Evolutionary conservation across 2,888 invertebrate genomes (phyloP), one percentile per base, ranked within the genome.

Genomic region (Ganaspis brasiliensis): DNA sequence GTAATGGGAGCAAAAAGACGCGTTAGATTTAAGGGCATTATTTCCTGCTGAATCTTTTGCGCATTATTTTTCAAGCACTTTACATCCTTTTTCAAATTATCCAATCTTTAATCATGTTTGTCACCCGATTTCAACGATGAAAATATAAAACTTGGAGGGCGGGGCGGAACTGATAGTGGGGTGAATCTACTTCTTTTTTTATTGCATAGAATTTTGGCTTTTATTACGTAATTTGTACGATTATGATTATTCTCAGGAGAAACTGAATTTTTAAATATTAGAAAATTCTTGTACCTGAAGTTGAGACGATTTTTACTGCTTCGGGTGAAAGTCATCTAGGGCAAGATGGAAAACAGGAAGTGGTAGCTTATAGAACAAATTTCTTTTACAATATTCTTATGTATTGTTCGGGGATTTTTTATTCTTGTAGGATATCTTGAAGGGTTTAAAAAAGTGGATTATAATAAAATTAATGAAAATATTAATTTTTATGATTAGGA

Each of bases 101-200:
- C 6, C 6, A 31, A 31, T 31, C 3, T 4, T 31, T 4, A 31
- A 4, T 31, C 31, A 31, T 31, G 2, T 31, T 31, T 31, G 31
- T 31, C 31, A 6, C 6, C 6, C 3, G 31, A 31, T 31, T 31
- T 31, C 6, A 2, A 26, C 1, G 31, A n/a, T n/a, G 31, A 1
- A 14, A 56, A 14, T 63, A 14, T 10, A 19, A 14, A 63, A 21
- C 37, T 35, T 37, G 19, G 40, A 67, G 67, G 67, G 67, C 45
- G 67, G 67, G 67, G 45, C 45, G 45, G n/a, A 45, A 67, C 45
- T 67, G 67, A 67, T 67, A 67, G 67, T 67, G 45, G 67, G 67
- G 67, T 67, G 45, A 67, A 45, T 67, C 45, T 37, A 45, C 24
- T 37, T 21, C 19, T 67, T 67, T 61, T 63, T 45, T n/a, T 63